Evolutionary conservation across 2,797 vertebrate genomes (phyloP).

Genomic region (Serranus cabrilla): DNA sequence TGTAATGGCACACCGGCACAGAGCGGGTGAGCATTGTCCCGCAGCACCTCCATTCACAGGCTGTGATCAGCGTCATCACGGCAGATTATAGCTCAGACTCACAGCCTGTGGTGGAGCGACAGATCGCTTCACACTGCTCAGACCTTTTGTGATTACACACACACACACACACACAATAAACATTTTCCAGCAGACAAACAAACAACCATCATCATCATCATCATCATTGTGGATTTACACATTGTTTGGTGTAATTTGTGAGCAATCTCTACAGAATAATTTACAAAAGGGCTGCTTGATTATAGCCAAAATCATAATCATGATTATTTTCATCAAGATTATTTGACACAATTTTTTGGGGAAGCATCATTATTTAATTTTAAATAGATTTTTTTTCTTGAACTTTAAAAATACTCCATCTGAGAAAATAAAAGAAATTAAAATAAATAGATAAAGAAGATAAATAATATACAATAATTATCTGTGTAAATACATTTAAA

Average conservation of each 20-base stretch:
- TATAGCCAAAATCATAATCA: too few relatives aligned
- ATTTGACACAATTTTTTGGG: too few relatives aligned
- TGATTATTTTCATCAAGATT: too few relatives aligned
- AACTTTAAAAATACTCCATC: too few relatives aligned
- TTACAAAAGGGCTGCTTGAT: too few relatives aligned
- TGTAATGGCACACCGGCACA: constrained; percentile 81
- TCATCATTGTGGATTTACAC: constrained; percentile 3
- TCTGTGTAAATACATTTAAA: too few relatives aligned
- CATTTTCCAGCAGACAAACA: constrained; percentile 12
- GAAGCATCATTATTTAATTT: too few relatives aligned
- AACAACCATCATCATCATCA: constrained; percentile 4
- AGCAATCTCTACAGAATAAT: neutral
- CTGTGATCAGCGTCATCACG: constrained; percentile 71
- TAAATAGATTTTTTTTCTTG: too few relatives aligned
- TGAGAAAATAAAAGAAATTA: too few relatives aligned
- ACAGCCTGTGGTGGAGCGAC: constrained; percentile 64
- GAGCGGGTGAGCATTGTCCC: constrained; percentile 72
- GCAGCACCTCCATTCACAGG: constrained; percentile 76
- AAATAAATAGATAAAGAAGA: too few relatives aligned
- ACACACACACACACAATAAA: constrained; percentile 1
- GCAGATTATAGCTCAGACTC: constrained; percentile 69
- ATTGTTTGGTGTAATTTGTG: neutral
- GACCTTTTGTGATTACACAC: constrained; percentile 52
- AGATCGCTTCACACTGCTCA: constrained; percentile 53
- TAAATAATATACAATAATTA: too few relatives aligned